Evolutionary conservation across 2,113 vertebrate genomes (phyloP).

Genomic region (Sphyrna mokarran): DNA sequence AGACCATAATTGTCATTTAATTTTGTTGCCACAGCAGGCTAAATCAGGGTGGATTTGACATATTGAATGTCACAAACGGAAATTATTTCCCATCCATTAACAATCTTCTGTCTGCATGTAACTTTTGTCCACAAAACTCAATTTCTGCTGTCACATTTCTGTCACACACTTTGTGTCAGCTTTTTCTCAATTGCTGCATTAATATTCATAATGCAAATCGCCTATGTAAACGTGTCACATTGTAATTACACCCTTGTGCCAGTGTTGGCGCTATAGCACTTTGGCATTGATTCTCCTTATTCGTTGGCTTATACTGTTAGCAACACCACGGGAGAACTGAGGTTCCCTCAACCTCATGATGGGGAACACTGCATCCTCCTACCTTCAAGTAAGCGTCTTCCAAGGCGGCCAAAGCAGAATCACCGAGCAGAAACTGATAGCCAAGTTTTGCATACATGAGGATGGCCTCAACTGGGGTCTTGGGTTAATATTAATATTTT

Average conservation of each 20-base stretch:
- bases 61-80: neutral
- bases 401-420: no score
- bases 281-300: neutral
- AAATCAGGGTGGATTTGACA: neutral
- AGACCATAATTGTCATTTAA: neutral
- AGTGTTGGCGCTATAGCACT: neutral
- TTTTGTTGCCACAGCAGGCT: neutral
- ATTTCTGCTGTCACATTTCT: neutral
- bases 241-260: neutral
- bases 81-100: neutral
- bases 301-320: neutral
- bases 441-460: no score
- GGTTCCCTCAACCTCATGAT: neutral
- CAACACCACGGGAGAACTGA: neutral
- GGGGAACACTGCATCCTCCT: no score
- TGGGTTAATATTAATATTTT: no score
- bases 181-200: neutral
- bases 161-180: neutral
- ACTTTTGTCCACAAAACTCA: neutral
- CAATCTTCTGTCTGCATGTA: neutral
- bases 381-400: no score
- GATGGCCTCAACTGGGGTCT: no score
- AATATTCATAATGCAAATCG: neutral
- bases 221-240: neutral
- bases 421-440: no score